A percentile compares a stretch with the other conserved stretches of the same genome.
Evolutionary conservation across 2,888 invertebrate species (phyloP).

Genomic region (Eupithecia subfuscata): DNA sequence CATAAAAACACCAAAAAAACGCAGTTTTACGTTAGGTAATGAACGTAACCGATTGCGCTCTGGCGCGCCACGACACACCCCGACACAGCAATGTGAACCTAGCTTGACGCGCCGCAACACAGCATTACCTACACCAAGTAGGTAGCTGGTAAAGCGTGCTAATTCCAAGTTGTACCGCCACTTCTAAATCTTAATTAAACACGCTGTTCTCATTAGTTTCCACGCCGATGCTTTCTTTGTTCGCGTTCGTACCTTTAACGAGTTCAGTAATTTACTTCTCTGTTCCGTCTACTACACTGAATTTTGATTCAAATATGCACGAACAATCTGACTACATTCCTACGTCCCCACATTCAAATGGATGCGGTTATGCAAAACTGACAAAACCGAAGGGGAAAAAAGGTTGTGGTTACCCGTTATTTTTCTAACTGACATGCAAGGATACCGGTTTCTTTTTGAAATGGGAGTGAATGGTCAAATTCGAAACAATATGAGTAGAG

Average conservation of each 20-base stretch:
- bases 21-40: too few relatives aligned
- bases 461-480: too few relatives aligned
- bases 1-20: too few relatives aligned
- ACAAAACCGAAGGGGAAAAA: not conserved
- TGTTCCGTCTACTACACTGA: constrained; percentile 17
- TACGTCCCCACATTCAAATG: constrained; percentile 20
- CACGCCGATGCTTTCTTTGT: constrained; percentile 29
- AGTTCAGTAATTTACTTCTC: constrained; percentile 32
- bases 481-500: too few relatives aligned
- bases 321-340: constrained; percentile 33
- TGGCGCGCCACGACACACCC: too few relatives aligned
- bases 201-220: constrained; percentile 28
- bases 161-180: constrained; percentile 12
- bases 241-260: constrained; percentile 25
- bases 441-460: too few relatives aligned
- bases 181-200: constrained; percentile 34
- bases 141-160: not conserved
- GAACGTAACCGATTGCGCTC: too few relatives aligned
- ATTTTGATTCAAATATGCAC: constrained; percentile 25
- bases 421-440: not conserved
- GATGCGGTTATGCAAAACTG: constrained; percentile 7
- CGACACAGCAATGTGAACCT: too few relatives aligned
- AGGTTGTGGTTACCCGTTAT: not conserved
- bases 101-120: too few relatives aligned
- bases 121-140: not conserved